Percentiles rank a stretch among this genome's conserved stretches.
These are phyloP conservation scores for Aphelenchoides fujianensis DNA, from an alignment of 1,140 invertebrate species.

Conservation along the genomic window DNA sequence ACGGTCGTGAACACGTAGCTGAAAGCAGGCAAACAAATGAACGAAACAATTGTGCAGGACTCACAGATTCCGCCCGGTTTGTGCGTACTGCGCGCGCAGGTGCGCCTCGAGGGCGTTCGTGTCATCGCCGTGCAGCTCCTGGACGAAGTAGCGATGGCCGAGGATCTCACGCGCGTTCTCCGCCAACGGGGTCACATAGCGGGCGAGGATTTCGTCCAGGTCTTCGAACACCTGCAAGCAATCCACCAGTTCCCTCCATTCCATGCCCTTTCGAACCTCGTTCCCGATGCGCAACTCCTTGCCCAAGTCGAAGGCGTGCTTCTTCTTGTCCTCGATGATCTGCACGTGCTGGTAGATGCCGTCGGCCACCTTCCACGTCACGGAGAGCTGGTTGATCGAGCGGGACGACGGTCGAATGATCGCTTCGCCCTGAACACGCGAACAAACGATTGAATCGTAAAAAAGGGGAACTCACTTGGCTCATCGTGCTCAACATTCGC, in stretches of 20 bases:
- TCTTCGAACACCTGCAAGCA: constrained; percentile 83
- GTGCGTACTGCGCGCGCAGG: constrained; percentile 77
- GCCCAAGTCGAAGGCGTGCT: constrained; percentile 91
- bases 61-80: constrained; percentile 84
- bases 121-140: constrained; percentile 34
- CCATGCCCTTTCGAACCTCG: constrained; percentile 34
- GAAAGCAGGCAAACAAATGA: constrained; percentile 21
- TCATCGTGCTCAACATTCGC: constrained; percentile 82
- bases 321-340: constrained; percentile 85
- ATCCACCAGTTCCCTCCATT: neutral
- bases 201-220: constrained; percentile 95
- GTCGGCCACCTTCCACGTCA: constrained; percentile 96
- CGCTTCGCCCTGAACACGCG: constrained; percentile 78
- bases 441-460: neutral
- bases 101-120: constrained; percentile 80
- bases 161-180: constrained; percentile 82
- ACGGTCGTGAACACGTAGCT: constrained; percentile 63
- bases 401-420: constrained; percentile 82
- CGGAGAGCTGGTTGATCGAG: constrained; percentile 88
- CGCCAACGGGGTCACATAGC: constrained; percentile 93
- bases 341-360: constrained; percentile 92
- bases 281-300: constrained; percentile 77
- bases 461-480: constrained; percentile 63
- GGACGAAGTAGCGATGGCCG: constrained; percentile 80
- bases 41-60: constrained; percentile 67